Percentiles rank a stretch among this genome's conserved stretches.
Evolutionary conservation across 1,140 invertebrate species (phyloP).

Genomic region (Maniola jurtina): DNA sequence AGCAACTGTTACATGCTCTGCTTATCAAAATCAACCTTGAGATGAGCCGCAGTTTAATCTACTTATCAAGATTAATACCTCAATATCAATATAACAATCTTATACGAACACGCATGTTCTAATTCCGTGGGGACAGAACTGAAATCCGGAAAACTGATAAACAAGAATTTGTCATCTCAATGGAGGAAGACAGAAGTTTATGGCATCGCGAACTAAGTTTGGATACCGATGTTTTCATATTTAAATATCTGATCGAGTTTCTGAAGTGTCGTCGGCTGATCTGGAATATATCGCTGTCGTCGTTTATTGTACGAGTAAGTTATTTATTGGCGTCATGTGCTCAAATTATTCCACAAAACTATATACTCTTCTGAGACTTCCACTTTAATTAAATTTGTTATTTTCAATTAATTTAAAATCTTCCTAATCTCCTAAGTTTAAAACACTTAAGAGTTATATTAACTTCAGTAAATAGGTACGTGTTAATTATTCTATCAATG

Average conservation of each 20-base stretch:
- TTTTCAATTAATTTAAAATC: too few species aligned
- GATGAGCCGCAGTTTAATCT: conserved; percentile 52
- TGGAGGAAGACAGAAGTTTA: conserved; percentile 13
- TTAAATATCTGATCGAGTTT: conserved; percentile 9
- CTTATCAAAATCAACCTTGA: conserved; percentile 61
- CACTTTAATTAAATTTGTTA: too few species aligned
- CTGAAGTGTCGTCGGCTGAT: conserved; percentile 3
- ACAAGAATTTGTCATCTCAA: conserved; percentile 13
- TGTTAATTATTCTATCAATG: too few species aligned
- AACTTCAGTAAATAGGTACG: too few species aligned
- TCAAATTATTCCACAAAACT: conserved; percentile 2
- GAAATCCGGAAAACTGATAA: conserved; percentile 2
- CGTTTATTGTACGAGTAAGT: neutral
- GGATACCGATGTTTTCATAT: conserved; percentile 1
- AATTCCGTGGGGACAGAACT: conserved; percentile 14
- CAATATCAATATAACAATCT: conserved; percentile 20
- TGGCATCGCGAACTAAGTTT: conserved; percentile 12
- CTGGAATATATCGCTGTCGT: conserved; percentile 9
- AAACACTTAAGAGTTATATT: too few species aligned
- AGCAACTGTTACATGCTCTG: conserved; percentile 19
- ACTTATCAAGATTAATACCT: conserved; percentile 63
- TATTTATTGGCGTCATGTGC: conserved; percentile 9
- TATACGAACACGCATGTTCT: conserved; percentile 14
- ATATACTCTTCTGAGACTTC: too few species aligned
- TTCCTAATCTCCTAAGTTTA: too few species aligned